phyloP scores from a whole-genome alignment of 2,888 invertebrate species.

The Marasmarcha lunaedactyla region DNA sequence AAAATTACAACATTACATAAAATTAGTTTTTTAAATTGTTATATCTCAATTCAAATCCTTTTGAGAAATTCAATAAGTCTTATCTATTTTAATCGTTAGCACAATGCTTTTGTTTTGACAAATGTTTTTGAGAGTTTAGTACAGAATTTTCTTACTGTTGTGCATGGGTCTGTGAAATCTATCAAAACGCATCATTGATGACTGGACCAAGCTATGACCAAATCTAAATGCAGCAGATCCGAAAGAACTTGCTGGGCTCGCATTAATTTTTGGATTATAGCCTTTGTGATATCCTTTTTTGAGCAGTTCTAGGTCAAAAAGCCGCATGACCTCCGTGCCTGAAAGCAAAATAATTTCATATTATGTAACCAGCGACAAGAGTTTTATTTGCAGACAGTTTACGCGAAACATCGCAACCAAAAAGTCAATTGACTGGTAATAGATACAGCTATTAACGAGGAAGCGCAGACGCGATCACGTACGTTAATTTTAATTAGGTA shows the following conservation, averaged over 20 bases:
- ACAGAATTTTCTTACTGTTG: slow-evolving; percentile 73
- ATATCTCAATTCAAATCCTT: too few species aligned
- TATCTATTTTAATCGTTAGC: too few species aligned
- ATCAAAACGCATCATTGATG: slow-evolving; percentile 80
- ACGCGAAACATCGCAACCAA: not conserved
- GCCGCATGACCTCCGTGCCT: slow-evolving; percentile 79
- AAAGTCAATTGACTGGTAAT: not conserved
- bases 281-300: slow-evolving; percentile 77
- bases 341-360: slow-evolving; percentile 6
- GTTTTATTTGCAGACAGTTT: too few species aligned
- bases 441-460: not conserved
- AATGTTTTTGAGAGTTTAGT: too few species aligned
- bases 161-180: slow-evolving; percentile 75
- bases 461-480: not conserved
- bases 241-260: slow-evolving; percentile 83
- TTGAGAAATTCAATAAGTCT: too few species aligned
- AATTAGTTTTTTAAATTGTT: too few species aligned
- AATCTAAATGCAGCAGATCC: slow-evolving; percentile 87
- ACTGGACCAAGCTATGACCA: slow-evolving; percentile 88
- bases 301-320: slow-evolving; percentile 79
- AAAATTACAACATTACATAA: too few species aligned
- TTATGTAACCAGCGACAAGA: too few species aligned
- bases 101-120: too few species aligned
- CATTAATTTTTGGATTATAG: slow-evolving; percentile 78
- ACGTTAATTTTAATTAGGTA: not conserved